Percentiles rank a stretch among this genome's conserved stretches.
Evolutionary conservation across 2,797 vertebrate genomes (phyloP).

Genomic region (Acropternis orthonyx): DNA sequence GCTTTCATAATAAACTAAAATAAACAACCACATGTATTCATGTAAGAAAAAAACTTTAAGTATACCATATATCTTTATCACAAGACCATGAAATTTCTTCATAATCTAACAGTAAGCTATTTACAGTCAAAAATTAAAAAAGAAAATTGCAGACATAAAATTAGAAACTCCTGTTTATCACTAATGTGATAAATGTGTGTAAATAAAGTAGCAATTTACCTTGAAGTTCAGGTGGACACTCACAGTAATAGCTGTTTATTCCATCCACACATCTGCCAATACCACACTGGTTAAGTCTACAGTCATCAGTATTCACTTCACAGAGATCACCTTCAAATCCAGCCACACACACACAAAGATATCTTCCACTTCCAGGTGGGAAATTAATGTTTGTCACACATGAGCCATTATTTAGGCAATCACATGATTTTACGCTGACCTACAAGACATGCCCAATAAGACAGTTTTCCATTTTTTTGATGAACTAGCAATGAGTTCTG

Average conservation of each 20-base stretch:
- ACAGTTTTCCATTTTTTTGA: conserved; percentile 10
- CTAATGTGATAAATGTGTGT: not conserved
- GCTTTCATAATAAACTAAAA: not conserved
- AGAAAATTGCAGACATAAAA: not conserved
- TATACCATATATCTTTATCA: not conserved
- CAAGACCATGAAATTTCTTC: not conserved
- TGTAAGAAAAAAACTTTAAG: not conserved
- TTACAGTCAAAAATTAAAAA: not conserved
- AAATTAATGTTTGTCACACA: conserved; percentile 79
- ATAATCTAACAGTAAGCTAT: not conserved
- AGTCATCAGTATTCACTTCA: conserved; percentile 81
- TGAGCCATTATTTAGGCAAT: conserved; percentile 85
- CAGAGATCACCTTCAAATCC: conserved; percentile 84
- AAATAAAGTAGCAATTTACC: conserved; percentile 72
- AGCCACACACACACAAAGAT: conserved; percentile 80
- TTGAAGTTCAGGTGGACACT: conserved; percentile 83
- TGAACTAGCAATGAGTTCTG: not conserved
- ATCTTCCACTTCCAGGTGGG: conserved; percentile 80
- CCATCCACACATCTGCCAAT: conserved; percentile 82
- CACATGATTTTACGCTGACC: conserved; percentile 84
- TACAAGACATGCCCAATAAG: conserved; percentile 67
- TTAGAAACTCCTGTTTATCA: not conserved
- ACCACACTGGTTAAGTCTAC: conserved; percentile 84
- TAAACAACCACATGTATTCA: not conserved
- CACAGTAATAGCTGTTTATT: conserved; percentile 82